Percentiles rank a stretch among this genome's conserved stretches.
These are phyloP conservation scores for Festucalex cinctus DNA, from an alignment of 2,113 vertebrate genomes.

Conservation along the genomic window DNA sequence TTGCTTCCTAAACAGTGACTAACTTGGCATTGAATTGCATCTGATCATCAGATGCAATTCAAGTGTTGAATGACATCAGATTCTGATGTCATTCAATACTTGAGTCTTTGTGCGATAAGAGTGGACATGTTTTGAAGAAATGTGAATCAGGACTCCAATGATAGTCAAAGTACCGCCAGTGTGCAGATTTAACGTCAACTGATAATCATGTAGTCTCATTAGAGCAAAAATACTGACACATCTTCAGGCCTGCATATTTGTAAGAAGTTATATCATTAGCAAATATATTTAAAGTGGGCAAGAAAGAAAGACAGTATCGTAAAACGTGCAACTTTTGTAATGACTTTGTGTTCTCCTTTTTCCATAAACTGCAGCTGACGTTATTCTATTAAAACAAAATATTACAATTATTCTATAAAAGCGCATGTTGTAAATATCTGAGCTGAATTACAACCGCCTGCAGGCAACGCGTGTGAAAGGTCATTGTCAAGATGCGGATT, in stretches of 20 bases:
- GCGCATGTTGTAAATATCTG: constrained; percentile 3
- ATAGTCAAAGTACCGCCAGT: constrained; percentile 50
- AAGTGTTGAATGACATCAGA: too few relatives aligned
- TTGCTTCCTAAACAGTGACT: constrained; percentile 29
- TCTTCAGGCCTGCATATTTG: constrained; percentile 11
- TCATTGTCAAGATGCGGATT: constrained; percentile 46
- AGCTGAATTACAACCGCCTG: constrained; percentile 30
- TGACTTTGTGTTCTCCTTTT: constrained; percentile 32
- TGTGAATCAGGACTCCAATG: constrained; percentile 47
- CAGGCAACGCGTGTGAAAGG: constrained; percentile 26
- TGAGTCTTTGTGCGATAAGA: constrained; percentile 42
- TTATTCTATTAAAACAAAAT: constrained; percentile 18
- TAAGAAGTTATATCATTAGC: constrained; percentile 11
- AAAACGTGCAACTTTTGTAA: constrained; percentile 36
- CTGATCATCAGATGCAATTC: too few relatives aligned
- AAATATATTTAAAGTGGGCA: constrained; percentile 15
- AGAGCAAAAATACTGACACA: constrained; percentile 26
- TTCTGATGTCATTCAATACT: constrained; percentile 54
- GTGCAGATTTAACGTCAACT: constrained; percentile 44
- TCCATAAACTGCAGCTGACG: constrained; percentile 42
- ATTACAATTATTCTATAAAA: background rate
- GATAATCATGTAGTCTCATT: constrained; percentile 54
- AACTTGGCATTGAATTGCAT: constrained; percentile 32
- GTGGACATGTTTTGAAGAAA: constrained; percentile 40
- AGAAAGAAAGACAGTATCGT: constrained; percentile 22